Evolutionary conservation across 1,140 invertebrate genomes (phyloP).

Genomic region (Brachionus paranguensis): DNA sequence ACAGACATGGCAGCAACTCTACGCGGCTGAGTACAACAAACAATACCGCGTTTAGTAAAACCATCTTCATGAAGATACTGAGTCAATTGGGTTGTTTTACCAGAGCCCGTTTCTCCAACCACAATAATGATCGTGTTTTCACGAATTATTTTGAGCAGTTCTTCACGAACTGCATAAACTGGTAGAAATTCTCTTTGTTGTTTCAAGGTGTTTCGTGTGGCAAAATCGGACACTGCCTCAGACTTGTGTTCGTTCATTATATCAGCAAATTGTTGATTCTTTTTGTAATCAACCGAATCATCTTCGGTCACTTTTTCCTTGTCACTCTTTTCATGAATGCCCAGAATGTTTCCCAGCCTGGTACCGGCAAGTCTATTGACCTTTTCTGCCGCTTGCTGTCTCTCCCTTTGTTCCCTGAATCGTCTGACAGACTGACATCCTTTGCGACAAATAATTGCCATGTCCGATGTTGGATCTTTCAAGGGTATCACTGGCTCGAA

Average conservation of each 20-base stretch:
- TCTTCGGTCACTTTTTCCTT: conserved; percentile 44
- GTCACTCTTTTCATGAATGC: conserved; percentile 67
- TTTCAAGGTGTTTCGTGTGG: conserved; percentile 73
- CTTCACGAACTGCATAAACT: conserved; percentile 85
- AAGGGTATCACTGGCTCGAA: conserved; percentile 89
- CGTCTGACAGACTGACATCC: conserved; percentile 77
- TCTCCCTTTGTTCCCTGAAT: conserved; percentile 90
- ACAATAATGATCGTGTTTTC: conserved; percentile 93
- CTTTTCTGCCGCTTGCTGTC: conserved; percentile 90
- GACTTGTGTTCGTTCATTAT: conserved; percentile 68
- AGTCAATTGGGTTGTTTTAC: conserved; percentile 97
- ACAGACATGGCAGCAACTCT: conserved; percentile 98
- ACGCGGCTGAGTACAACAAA: conserved; percentile 86
- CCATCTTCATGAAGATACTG: conserved; percentile 97
- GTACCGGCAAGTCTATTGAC: conserved; percentile 98
- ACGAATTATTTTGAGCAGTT: conserved; percentile 66
- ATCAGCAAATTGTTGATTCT: conserved; percentile 90
- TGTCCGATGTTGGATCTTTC: conserved; percentile 91
- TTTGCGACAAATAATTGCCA: conserved; percentile 93
- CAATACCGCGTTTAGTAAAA: conserved; percentile 83
- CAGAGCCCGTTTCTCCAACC: conserved; percentile 95
- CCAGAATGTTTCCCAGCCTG: conserved; percentile 93
- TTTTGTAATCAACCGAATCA: conserved; percentile 59
- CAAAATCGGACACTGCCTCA: conserved; percentile 78
- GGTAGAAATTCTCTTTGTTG: conserved; percentile 81